phyloP scores from a whole-genome alignment of 2,113 vertebrate genomes.

The Excalfactoria chinensis region DNA sequence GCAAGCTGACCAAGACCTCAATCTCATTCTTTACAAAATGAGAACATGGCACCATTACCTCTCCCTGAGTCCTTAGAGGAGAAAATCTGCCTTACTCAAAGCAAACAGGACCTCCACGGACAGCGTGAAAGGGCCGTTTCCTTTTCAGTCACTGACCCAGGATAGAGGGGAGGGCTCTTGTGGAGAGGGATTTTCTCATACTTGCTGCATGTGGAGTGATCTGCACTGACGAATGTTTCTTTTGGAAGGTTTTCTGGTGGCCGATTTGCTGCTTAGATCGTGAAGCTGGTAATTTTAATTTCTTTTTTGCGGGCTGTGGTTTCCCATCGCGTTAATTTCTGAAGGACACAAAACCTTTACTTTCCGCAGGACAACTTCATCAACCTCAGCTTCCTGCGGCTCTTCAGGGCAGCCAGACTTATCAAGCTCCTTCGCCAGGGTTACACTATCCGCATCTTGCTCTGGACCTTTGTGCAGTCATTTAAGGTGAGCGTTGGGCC shows the following conservation, averaged over 20 bases:
- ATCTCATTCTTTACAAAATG: not conserved
- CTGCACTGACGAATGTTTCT: slow-evolving; percentile 72
- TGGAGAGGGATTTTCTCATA: slow-evolving; percentile 67
- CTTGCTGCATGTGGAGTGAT: slow-evolving; percentile 75
- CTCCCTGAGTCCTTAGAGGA: not conserved
- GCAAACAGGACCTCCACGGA: slow-evolving; percentile 18
- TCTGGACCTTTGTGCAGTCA: slow-evolving; percentile 98
- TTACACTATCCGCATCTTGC: slow-evolving; percentile 96
- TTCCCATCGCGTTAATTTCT: slow-evolving; percentile 33
- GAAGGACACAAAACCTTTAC: slow-evolving; percentile 63
- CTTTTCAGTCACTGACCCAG: slow-evolving; percentile 34
- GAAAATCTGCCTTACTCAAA: slow-evolving; percentile 18
- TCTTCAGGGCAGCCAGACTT: slow-evolving; percentile 93
- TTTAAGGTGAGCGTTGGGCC: slow-evolving; percentile 86
- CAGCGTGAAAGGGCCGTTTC: slow-evolving; percentile 40
- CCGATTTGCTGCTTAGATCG: slow-evolving; percentile 76
- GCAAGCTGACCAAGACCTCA: slow-evolving; percentile 15
- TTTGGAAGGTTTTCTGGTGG: slow-evolving; percentile 76
- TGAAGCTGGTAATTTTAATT: slow-evolving; percentile 71
- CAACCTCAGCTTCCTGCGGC: slow-evolving; percentile 95
- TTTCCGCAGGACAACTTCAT: slow-evolving; percentile 89
- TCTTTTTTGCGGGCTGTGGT: slow-evolving; percentile 73
- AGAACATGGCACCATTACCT: not conserved
- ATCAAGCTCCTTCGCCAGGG: slow-evolving; percentile 96
- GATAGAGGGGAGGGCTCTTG: slow-evolving; percentile 66